These are phyloP conservation scores for Holotrichia oblita DNA, from an alignment of 1,140 invertebrate genomes.

Conservation along the genomic window DNA sequence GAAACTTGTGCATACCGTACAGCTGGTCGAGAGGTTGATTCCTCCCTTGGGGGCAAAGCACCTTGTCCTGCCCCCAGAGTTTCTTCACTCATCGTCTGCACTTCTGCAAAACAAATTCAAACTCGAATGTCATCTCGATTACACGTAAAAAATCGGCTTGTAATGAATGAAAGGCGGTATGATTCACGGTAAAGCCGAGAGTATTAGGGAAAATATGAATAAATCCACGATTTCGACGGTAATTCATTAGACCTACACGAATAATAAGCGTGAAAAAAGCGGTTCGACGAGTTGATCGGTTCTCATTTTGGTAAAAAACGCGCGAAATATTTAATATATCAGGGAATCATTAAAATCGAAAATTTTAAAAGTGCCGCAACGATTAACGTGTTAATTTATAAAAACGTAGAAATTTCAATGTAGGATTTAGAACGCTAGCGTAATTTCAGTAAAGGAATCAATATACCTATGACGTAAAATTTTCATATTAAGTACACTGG, in stretches of 20 bases:
- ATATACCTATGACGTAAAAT: conserved; percentile 40
- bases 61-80: conserved; percentile 60
- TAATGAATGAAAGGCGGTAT: conserved; percentile 27
- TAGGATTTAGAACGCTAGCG: neutral
- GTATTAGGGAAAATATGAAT: neutral
- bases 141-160: neutral
- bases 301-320: conserved; percentile 8
- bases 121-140: conserved; percentile 6
- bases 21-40: conserved; percentile 53
- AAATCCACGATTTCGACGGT: neutral
- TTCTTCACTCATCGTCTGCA: conserved; percentile 60
- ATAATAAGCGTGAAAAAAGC: neutral
- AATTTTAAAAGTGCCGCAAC: neutral
- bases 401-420: neutral
- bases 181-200: neutral
- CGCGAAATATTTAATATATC: neutral
- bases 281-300: neutral
- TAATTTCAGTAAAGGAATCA: conserved; percentile 34
- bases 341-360: conserved; percentile 10
- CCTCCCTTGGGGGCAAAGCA: conserved; percentile 60
- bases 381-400: conserved; percentile 22
- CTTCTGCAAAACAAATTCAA: conserved; percentile 49
- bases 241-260: neutral
- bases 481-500: conserved; percentile 26
- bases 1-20: conserved; percentile 57